phyloP scores from a whole-genome alignment of 2,888 invertebrate genomes.

The Kuschelorhynchus macadamiae region DNA sequence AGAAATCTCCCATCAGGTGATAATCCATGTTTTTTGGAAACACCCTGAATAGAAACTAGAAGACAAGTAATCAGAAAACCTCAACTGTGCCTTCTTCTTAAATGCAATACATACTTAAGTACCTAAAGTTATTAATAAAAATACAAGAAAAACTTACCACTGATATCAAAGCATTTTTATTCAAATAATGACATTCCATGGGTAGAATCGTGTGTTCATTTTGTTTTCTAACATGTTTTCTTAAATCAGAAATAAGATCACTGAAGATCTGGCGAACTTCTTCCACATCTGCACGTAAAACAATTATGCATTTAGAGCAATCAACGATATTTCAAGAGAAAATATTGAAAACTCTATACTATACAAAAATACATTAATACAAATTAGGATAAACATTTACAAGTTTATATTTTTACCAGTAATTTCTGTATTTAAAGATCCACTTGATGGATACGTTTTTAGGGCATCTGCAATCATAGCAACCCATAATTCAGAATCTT shows the following conservation, averaged over 20 bases:
- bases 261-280: constrained; percentile 92
- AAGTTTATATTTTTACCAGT: constrained; percentile 60
- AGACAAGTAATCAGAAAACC: too few relatives aligned
- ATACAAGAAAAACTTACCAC: too few relatives aligned
- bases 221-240: constrained; percentile 86
- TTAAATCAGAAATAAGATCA: constrained; percentile 88
- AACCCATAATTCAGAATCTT: constrained; percentile 97
- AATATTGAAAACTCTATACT: too few relatives aligned
- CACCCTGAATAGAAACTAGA: too few relatives aligned
- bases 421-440: constrained; percentile 91
- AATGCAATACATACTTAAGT: too few relatives aligned
- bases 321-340: too few relatives aligned
- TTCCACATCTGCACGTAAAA: constrained; percentile 76
- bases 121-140: too few relatives aligned
- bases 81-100: too few relatives aligned
- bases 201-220: constrained; percentile 90
- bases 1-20: too few relatives aligned
- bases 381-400: too few relatives aligned
- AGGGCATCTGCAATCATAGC: constrained; percentile 96
- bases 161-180: constrained; percentile 91
- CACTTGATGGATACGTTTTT: constrained; percentile 91
- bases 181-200: constrained; percentile 95
- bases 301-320: not conserved
- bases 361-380: too few relatives aligned
- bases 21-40: too few relatives aligned